Evolutionary conservation across 2,797 vertebrate species (phyloP).

Genomic region (Danio tinwini): DNA sequence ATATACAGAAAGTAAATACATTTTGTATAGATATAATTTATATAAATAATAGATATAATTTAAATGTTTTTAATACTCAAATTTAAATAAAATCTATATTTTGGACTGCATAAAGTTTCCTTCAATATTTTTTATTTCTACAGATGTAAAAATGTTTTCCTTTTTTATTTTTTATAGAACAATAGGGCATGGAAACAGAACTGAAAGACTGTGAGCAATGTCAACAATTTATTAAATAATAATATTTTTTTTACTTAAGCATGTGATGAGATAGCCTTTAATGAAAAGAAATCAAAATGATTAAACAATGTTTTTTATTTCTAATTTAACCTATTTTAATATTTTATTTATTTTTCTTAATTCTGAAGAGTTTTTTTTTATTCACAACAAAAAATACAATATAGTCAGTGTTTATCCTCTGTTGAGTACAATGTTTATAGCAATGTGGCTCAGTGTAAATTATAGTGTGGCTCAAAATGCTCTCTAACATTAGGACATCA

Average conservation of each 20-base stretch:
- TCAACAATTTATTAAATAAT: background rate
- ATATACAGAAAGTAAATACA: background rate
- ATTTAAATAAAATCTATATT: slow-evolving; percentile 48
- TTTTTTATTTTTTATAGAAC: no score
- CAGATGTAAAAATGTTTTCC: background rate
- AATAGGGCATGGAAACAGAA: background rate
- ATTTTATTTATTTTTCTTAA: background rate
- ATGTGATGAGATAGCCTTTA: background rate
- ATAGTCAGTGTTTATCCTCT: slow-evolving; percentile 13
- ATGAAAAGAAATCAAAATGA: background rate
- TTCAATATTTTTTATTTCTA: slow-evolving; percentile 2
- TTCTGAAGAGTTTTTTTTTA: background rate
- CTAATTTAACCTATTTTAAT: background rate
- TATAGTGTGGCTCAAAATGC: slow-evolving; percentile 18
- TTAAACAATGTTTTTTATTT: background rate
- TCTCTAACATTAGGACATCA: slow-evolving; percentile 23
- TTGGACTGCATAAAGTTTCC: slow-evolving; percentile 27
- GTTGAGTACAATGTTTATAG: slow-evolving; percentile 26
- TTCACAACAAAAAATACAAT: background rate
- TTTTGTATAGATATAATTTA: slow-evolving; percentile 1
- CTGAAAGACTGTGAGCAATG: background rate
- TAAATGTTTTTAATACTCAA: slow-evolving; percentile 24
- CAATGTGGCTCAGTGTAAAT: slow-evolving; percentile 2
- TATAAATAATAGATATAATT: background rate
- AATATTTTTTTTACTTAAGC: background rate